Evolutionary conservation across 1,140 invertebrate species (phyloP), one percentile per base, ranked within the genome.

Genomic region (Tyrophagus putrescentiae): DNA sequence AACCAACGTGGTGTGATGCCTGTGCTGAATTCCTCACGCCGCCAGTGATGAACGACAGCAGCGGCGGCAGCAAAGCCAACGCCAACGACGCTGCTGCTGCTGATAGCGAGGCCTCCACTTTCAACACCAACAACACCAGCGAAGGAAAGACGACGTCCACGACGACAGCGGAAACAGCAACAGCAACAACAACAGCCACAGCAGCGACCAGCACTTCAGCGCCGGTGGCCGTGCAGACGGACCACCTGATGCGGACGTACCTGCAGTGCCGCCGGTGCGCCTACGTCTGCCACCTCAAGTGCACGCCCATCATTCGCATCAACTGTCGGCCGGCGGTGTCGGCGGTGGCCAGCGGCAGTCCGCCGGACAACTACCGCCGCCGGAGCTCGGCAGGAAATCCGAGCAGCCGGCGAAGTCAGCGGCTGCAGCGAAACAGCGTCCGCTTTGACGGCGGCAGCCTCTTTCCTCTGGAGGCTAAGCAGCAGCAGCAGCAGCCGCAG

Each of bases 1-100:
- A 73, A 61, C 73, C 75, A 3, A 76, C 75, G 1, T 77, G 74
- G 74, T 77, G 76, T 67, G 76, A 77, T 62, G 70, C 73, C 52
- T 77, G 76, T 65, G 73, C 72, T 1, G 75, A 76, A 65, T 76
- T 76, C 54, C 76, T 77, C 42, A 76, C 74, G 74, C 73, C 70
- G 67, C 66, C 73, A 71, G 62, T 62, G 48, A 31, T 64, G 5
- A 42, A 59, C 25, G 41, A 59, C 25, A 28, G 5, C 21, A 57
- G 16, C 29, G 16, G 2, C 25, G 16, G 7, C 32, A 16, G 11
- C 11, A 21, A 1, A n/a, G 32, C 29, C 25, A 6, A 18, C 5
- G 42, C 16, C 31, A 33, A 34, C 27, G 9, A 13, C 48, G n/a
- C n/a, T 5, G 16, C 7, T 7, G 31, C 28, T 9, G 9, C 57